phyloP scores from a whole-genome alignment of 2,113 vertebrate genomes.

The Pelodiscus sinensis region DNA sequence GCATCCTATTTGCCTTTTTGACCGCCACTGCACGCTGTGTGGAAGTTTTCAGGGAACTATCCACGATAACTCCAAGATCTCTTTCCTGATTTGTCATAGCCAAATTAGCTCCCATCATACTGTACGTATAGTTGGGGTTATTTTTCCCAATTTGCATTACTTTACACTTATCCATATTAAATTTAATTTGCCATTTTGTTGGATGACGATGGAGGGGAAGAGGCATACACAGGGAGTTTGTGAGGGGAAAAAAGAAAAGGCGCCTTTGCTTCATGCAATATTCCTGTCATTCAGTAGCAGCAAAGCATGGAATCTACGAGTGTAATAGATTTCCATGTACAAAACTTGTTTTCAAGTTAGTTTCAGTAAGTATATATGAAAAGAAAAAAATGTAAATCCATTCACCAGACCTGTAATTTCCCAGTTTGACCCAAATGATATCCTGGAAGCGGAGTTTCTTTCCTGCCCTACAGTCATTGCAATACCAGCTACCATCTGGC shows the following conservation, averaged over 20 bases:
- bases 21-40: too few relatives aligned
- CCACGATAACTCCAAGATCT: too few relatives aligned
- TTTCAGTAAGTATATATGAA: constrained; percentile 14
- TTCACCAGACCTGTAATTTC: constrained; percentile 91
- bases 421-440: constrained; percentile 98
- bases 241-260: neutral
- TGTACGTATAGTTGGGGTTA: too few relatives aligned
- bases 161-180: too few relatives aligned
- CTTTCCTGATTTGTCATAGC: too few relatives aligned
- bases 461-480: constrained; percentile 94
- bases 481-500: constrained; percentile 99
- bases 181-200: too few relatives aligned
- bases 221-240: neutral
- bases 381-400: neutral
- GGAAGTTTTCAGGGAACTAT: too few relatives aligned
- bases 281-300: neutral
- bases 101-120: too few relatives aligned
- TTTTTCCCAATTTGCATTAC: too few relatives aligned
- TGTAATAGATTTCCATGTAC: neutral
- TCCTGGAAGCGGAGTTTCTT: constrained; percentile 96
- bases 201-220: neutral
- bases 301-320: neutral
- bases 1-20: too few relatives aligned
- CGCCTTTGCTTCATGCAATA: neutral
- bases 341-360: neutral